Percentiles rank a stretch among this genome's conserved stretches.
Evolutionary conservation across 2,888 invertebrate species (phyloP).

Genomic region (Parascotia fuliginaria): DNA sequence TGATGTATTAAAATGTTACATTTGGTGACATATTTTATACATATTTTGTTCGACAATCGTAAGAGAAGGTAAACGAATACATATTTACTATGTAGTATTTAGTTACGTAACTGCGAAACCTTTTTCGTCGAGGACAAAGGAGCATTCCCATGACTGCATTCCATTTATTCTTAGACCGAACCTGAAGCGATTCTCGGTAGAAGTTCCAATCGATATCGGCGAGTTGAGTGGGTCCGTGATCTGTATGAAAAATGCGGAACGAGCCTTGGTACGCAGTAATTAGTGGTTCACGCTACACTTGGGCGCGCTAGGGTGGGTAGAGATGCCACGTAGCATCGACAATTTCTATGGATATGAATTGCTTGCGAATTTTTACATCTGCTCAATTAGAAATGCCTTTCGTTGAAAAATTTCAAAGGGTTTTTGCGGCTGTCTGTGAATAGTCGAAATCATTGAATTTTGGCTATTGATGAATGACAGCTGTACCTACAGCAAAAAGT

Average conservation of each 20-base stretch:
- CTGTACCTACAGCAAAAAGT: too few relatives aligned
- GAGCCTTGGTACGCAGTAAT: conserved; percentile 69
- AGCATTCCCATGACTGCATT: conserved; percentile 54
- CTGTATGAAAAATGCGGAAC: conserved; percentile 76
- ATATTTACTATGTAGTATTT: conserved; percentile 3
- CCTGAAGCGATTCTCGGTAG: conserved; percentile 59
- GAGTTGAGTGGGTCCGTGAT: conserved; percentile 73
- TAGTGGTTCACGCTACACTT: conserved; percentile 60
- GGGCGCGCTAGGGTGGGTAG: conserved; percentile 38
- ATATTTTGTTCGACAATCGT: too few relatives aligned
- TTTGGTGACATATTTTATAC: not conserved
- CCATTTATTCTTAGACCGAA: conserved; percentile 50
- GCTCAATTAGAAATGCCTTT: conserved; percentile 19
- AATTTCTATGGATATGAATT: conserved; percentile 14
- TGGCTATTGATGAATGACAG: not conserved
- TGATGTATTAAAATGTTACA: too few relatives aligned
- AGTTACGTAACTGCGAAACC: conserved; percentile 37
- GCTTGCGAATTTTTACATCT: conserved; percentile 14
- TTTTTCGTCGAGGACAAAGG: conserved; percentile 42
- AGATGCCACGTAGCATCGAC: conserved; percentile 24
- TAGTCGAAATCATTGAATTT: not conserved
- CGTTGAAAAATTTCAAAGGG: conserved; percentile 4
- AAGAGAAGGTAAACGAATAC: not conserved
- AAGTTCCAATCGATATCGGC: conserved; percentile 70
- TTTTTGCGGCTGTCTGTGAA: conserved; percentile 7